These are phyloP conservation scores for Natrix natrix DNA, from an alignment of 2,797 vertebrate genomes.

Conservation along the genomic window DNA sequence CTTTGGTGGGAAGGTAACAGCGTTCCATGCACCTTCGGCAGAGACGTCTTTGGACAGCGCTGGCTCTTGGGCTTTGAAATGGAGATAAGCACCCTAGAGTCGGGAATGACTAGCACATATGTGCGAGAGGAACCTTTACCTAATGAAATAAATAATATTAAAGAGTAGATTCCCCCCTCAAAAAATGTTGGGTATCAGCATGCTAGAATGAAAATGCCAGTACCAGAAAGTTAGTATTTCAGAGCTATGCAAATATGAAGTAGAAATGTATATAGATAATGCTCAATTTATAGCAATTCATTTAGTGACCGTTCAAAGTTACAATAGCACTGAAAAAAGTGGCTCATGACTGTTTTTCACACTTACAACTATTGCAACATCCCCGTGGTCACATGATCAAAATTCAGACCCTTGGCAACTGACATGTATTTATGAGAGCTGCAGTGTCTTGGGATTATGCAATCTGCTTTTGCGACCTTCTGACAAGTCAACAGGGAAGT, in stretches of 20 bases:
- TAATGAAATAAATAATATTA: not conserved
- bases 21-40: no score
- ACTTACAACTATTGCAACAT: not conserved
- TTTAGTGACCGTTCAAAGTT: not conserved
- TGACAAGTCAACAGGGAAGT: not conserved
- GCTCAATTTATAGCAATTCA: not conserved
- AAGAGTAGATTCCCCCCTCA: not conserved
- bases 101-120: no score
- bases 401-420: not conserved
- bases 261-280: not conserved
- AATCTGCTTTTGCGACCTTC: not conserved
- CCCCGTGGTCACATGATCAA: not conserved
- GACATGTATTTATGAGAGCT: not conserved
- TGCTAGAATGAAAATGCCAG: not conserved
- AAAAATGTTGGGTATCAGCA: not conserved
- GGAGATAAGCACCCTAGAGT: no score
- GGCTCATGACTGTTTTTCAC: not conserved
- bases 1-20: no score
- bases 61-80: no score
- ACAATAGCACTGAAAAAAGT: not conserved
- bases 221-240: not conserved
- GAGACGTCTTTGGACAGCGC: no score
- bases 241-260: not conserved
- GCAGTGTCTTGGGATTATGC: not conserved
- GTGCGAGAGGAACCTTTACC: no score